Conservation (phyloP, 53 echinoderm and acorn worm genomes). For the Luidia sarsii region DNA sequence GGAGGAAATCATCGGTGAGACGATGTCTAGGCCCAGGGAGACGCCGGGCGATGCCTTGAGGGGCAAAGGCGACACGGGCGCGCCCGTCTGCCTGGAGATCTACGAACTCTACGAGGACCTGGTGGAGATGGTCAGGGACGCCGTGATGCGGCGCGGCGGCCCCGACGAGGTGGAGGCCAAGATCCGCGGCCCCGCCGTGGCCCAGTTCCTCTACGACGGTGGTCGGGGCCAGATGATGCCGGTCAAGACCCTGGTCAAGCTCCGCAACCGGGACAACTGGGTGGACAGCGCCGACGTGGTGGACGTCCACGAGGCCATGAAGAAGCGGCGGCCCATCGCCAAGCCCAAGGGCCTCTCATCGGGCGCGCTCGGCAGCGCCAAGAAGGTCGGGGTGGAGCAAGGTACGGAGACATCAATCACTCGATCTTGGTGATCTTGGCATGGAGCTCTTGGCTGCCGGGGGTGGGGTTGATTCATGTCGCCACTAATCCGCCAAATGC, state of each 20-base stretch:
- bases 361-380: conserved; percentile 18
- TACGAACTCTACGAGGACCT: conserved; percentile 67
- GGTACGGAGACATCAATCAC: no score
- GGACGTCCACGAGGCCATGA: not conserved
- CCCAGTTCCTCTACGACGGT: conserved; percentile 48
- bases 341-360: not conserved
- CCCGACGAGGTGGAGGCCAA: conserved; percentile 68
- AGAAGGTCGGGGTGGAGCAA: conserved; percentile 25
- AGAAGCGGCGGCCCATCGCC: conserved; percentile 20
- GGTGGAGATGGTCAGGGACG: conserved; percentile 66
- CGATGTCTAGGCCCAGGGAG: no score
- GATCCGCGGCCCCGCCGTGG: conserved; percentile 59
- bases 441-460: no score
- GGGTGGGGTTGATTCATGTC: no score
- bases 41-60: no score
- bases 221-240: conserved; percentile 70
- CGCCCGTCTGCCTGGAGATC: conserved; percentile 27
- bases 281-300: conserved; percentile 13
- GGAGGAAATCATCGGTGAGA: no score
- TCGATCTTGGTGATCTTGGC: no score
- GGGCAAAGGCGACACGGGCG: no score
- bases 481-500: no score
- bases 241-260: conserved; percentile 63
- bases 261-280: conserved; percentile 59
- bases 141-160: conserved; percentile 29